A percentile compares a stretch with the other conserved stretches of the same genome.
Conservation (phyloP, 2,888 invertebrate genomes). For the Chloromyia formosa region DNA sequence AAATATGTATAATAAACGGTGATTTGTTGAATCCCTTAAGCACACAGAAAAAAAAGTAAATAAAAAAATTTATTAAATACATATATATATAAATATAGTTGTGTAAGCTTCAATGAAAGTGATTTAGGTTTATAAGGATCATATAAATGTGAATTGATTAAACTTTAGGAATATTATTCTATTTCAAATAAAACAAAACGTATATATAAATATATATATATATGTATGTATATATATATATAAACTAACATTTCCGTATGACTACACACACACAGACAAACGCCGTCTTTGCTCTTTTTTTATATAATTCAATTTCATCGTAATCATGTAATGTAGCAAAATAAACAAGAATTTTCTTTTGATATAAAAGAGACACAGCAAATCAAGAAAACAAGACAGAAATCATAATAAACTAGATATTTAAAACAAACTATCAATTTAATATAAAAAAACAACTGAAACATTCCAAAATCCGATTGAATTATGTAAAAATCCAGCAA, state of each 20-base stretch:
- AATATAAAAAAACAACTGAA: constrained; percentile 24
- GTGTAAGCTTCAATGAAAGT: constrained; percentile 48
- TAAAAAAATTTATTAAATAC: too few relatives aligned
- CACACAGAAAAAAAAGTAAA: not conserved
- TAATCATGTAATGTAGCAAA: constrained; percentile 15
- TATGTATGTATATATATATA: too few relatives aligned
- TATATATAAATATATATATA: constrained; percentile 13
- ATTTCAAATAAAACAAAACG: constrained; percentile 26
- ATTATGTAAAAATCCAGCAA: not conserved
- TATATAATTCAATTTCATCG: constrained; percentile 20
- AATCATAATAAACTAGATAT: not conserved
- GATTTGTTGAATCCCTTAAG: constrained; percentile 33
- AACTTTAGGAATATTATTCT: constrained; percentile 43
- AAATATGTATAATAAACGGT: not conserved
- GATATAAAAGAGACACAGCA: not conserved
- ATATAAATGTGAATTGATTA: constrained; percentile 49
- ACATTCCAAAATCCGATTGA: constrained; percentile 1
- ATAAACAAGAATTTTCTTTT: not conserved
- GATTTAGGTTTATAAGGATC: constrained; percentile 46
- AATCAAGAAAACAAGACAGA: not conserved
- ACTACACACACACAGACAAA: too few relatives aligned
- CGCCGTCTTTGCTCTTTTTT: constrained; percentile 25
- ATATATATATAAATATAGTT: constrained; percentile 41
- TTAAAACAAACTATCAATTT: too few relatives aligned
- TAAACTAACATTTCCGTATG: too few relatives aligned